phyloP scores from a whole-genome alignment of 2,888 invertebrate species.

The Lacanobia oleracea region DNA sequence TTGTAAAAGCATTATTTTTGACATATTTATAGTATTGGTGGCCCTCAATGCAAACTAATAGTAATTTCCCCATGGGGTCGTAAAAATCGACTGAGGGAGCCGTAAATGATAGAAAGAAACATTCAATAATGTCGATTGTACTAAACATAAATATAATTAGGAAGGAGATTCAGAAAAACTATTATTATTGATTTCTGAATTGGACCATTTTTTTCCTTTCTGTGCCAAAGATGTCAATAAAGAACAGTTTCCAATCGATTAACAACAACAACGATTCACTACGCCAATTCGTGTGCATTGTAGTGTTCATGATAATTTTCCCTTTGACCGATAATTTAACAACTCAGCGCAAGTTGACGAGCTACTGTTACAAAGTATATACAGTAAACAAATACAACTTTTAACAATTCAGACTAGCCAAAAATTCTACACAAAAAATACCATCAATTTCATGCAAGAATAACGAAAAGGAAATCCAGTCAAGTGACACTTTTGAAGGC shows the following conservation, averaged over 20 bases:
- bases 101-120: too few species aligned
- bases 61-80: constrained; percentile 28
- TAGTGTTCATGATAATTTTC: neutral
- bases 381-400: constrained; percentile 23
- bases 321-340: neutral
- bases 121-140: constrained; percentile 3
- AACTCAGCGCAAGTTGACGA: neutral
- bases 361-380: neutral
- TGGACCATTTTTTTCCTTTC: too few species aligned
- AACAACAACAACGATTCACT: neutral
- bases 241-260: neutral
- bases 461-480: constrained; percentile 74
- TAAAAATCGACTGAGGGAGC: neutral
- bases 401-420: constrained; percentile 14
- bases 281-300: too few species aligned
- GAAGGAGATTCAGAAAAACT: too few species aligned
- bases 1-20: neutral
- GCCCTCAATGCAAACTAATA: constrained; percentile 6
- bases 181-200: too few species aligned
- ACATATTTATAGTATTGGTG: neutral
- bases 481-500: constrained; percentile 81
- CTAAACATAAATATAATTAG: too few species aligned
- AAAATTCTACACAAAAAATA: constrained; percentile 55
- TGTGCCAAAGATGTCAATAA: too few species aligned
- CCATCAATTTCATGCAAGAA: constrained; percentile 67